Evolutionary conservation across 2,888 invertebrate genomes (phyloP).

Genomic region (Suillia variegata): DNA sequence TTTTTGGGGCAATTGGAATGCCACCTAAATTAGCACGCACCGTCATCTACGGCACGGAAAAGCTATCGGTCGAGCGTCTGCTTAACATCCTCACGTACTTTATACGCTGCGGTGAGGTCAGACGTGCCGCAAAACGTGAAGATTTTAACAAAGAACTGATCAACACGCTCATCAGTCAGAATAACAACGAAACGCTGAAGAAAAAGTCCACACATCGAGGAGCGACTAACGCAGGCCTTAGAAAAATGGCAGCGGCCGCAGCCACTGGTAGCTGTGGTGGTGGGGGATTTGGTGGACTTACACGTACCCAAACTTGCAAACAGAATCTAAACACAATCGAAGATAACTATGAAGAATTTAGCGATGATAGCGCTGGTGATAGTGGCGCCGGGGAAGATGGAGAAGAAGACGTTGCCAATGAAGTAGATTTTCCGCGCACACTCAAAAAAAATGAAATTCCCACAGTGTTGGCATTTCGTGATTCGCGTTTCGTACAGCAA

Average conservation of each 20-base stretch:
- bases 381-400: constrained; percentile 25
- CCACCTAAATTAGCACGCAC: constrained; percentile 80
- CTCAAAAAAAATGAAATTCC: constrained; percentile 59
- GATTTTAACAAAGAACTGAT: constrained; percentile 54
- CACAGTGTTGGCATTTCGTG: constrained; percentile 57
- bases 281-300: constrained; percentile 41
- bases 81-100: constrained; percentile 85
- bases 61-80: constrained; percentile 72
- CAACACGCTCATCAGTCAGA: constrained; percentile 41
- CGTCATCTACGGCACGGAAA: constrained; percentile 72
- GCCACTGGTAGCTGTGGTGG: constrained; percentile 3
- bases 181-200: constrained; percentile 36
- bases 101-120: constrained; percentile 78
- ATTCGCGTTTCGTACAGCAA: constrained; percentile 60
- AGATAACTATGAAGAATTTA: constrained; percentile 30
- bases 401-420: constrained; percentile 13
- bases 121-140: constrained; percentile 63
- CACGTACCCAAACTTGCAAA: constrained; percentile 53
- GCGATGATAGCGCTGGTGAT: constrained; percentile 12
- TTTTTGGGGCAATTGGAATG: constrained; percentile 83
- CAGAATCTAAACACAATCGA: constrained; percentile 50
- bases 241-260: background rate
- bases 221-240: background rate
- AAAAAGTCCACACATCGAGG: constrained; percentile 31
- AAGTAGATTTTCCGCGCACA: constrained; percentile 37